Evolutionary conservation across 2,888 invertebrate genomes (phyloP).

Genomic region (Calliphora vomitoria): DNA sequence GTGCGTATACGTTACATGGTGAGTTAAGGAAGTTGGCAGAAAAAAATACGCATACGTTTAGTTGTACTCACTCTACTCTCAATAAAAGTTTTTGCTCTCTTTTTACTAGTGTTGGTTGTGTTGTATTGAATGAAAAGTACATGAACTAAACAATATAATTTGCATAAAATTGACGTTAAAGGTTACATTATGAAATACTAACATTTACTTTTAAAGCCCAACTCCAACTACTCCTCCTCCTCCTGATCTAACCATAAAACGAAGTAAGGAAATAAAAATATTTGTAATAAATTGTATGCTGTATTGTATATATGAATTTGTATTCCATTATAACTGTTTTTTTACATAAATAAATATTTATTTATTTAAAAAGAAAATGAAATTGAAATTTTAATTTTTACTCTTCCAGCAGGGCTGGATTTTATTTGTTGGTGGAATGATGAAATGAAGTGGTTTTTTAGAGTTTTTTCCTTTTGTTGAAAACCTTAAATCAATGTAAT

Average conservation of each 20-base stretch:
- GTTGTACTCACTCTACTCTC: neutral
- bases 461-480: conserved; percentile 72
- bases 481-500: conserved; percentile 82
- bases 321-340: conserved; percentile 59
- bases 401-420: neutral
- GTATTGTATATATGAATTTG: conserved; percentile 28
- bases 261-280: conserved; percentile 23
- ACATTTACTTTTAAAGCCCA: conserved; percentile 80
- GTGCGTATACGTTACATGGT: conserved; percentile 49
- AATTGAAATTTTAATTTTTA: conserved; percentile 63
- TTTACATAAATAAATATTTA: conserved; percentile 66
- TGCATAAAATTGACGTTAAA: conserved; percentile 85
- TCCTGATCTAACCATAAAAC: neutral
- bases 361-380: conserved; percentile 59
- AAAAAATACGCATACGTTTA: conserved; percentile 64
- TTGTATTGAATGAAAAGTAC: conserved; percentile 62
- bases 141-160: conserved; percentile 81
- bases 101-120: neutral
- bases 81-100: conserved; percentile 11
- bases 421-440: neutral
- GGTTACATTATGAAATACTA: conserved; percentile 82
- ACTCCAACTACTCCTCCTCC: conserved; percentile 2
- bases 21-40: neutral
- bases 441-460: conserved; percentile 7
- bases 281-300: conserved; percentile 54